Evolutionary conservation across 2,797 vertebrate species (phyloP), one percentile per base, ranked within the genome.

Genomic region (Zenarchopterus dispar): DNA sequence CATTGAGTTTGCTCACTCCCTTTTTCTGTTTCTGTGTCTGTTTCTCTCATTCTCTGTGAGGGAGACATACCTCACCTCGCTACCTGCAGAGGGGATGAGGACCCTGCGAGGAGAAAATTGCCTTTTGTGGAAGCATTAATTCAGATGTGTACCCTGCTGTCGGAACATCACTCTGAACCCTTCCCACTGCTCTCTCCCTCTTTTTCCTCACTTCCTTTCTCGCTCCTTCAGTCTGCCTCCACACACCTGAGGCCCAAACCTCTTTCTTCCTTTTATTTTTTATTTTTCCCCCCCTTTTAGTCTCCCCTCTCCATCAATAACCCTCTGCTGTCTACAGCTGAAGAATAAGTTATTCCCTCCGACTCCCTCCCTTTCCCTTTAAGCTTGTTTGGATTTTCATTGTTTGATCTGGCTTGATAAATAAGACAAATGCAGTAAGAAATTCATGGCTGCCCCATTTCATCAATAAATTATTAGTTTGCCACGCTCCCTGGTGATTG

Each of bases 401-500:
- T 93, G 92, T 94, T 94, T 94, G 93, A 93, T 94, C 90, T 92
- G 90, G 86, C 83, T 90, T 94, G 93, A 94, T 94, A 94, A 94
- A 94, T 94, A 94, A 94, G 92, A 93, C 88, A 91, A 92, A 93
- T 92, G 90, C 90, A 84, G 88, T 93, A 91, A 90, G 91, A 93
- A 93, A 93, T 94, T 92, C 91, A 92, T 88, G 91, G 80, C 91
- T 89, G 89, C 84, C 88, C 89, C 78, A 56, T 93, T 93, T 91
- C 90, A 94, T 94, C 92, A 94, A 93, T 94, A 94, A 94, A 94
- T 94, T 90, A 94, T 93, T 93, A 92, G 92, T 93, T 94, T 92
- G 90, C 90, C 84, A 91, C 87, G 63, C 84, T 92, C 89, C 90
- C 91, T 9, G 24, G 87, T 95, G 94, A 95, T 93, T 94, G 93